Percentiles rank a stretch among this genome's conserved stretches.
Conservation (phyloP, 2,888 invertebrate genomes). For the Parthenolecanium corni region DNA sequence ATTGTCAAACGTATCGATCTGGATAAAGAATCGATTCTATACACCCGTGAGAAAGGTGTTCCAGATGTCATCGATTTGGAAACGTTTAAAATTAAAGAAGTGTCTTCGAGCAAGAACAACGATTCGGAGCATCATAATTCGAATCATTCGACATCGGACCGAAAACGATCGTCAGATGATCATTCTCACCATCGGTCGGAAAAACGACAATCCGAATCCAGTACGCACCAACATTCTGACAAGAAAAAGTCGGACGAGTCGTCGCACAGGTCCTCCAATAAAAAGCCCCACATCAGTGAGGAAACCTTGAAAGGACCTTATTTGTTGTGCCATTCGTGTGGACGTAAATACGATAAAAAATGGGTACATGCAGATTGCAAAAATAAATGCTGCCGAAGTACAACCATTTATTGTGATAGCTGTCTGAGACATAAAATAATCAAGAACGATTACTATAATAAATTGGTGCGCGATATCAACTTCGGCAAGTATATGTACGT, state of each 20-base stretch:
- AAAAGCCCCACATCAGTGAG: not conserved
- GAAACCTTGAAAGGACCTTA: conserved; percentile 5
- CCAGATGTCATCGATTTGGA: conserved; percentile 3
- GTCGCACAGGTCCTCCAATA: not conserved
- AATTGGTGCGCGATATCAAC: conserved; percentile 2
- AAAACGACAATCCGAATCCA: not conserved
- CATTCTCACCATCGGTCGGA: not conserved
- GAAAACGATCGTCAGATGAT: no score
- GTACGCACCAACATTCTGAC: not conserved
- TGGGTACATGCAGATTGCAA: conserved; percentile 16
- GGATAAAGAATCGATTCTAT: conserved; percentile 1
- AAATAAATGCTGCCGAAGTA: conserved; percentile 11
- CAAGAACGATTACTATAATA: conserved; percentile 16
- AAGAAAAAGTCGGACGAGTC: not conserved
- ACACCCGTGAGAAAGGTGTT: not conserved
- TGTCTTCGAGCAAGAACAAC: not conserved
- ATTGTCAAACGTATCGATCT: conserved; percentile 11
- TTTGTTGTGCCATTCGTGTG: conserved; percentile 8
- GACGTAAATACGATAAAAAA: conserved; percentile 1
- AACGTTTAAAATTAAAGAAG: conserved; percentile 21
- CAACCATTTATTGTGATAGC: conserved; percentile 19
- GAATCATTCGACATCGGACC: not conserved
- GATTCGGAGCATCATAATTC: not conserved
- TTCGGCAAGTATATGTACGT: conserved; percentile 25
- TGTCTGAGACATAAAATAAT: conserved; percentile 12